These are phyloP conservation scores for Drosophila limbata DNA, from an alignment of 2,888 invertebrate genomes.

Conservation along the genomic window DNA sequence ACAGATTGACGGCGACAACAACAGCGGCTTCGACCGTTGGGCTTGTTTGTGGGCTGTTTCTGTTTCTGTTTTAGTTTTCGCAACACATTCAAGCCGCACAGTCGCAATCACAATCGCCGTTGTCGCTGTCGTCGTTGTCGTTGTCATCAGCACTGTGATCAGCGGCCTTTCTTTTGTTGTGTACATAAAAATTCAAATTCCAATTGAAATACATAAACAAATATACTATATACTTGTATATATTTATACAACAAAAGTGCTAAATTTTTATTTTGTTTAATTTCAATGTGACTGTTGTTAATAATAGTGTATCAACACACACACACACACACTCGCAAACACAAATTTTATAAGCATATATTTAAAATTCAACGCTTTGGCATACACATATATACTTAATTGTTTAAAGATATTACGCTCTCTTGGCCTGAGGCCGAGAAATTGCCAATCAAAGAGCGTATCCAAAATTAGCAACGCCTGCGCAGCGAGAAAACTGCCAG, in stretches of 20 bases:
- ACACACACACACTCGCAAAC: neutral
- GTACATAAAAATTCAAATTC: slow-evolving; percentile 30
- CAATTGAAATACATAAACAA: slow-evolving; percentile 19
- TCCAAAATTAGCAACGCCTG: slow-evolving; percentile 68
- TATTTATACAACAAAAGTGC: slow-evolving; percentile 20
- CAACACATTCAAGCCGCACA: slow-evolving; percentile 76
- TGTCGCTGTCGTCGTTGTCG: slow-evolving; percentile 9
- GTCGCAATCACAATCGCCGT: slow-evolving; percentile 47
- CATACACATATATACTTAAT: slow-evolving; percentile 12
- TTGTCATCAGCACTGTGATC: slow-evolving; percentile 16
- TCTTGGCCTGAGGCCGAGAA: slow-evolving; percentile 31
- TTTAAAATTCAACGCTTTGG: slow-evolving; percentile 16
- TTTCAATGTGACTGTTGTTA: slow-evolving; percentile 29
- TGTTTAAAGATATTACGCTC: slow-evolving; percentile 34
- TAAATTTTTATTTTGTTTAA: slow-evolving; percentile 19
- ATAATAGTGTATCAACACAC: slow-evolving; percentile 10
- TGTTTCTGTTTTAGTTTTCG: slow-evolving; percentile 73
- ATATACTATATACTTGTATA: neutral
- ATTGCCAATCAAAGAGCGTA: slow-evolving; percentile 49
- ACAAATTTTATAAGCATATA: slow-evolving; percentile 7
- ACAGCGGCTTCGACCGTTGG: slow-evolving; percentile 54
- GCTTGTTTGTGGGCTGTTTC: slow-evolving; percentile 57
- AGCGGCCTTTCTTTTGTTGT: slow-evolving; percentile 43
- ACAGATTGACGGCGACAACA: slow-evolving; percentile 42
- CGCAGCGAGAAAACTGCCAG: slow-evolving; percentile 12